Conservation (phyloP, 2,888 invertebrate genomes). For the Operophtera brumata region DNA sequence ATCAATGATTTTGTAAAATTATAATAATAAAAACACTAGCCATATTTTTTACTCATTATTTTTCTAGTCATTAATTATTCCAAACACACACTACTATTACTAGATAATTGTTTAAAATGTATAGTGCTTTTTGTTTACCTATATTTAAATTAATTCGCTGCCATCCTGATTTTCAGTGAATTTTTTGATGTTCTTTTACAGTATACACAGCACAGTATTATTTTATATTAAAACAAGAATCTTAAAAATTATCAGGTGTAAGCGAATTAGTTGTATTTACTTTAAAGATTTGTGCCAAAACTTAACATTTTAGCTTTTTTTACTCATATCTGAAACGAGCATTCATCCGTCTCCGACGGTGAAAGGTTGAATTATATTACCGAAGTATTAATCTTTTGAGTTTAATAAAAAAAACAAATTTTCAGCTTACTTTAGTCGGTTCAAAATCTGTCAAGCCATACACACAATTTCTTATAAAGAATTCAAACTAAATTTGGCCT, state of each 20-base stretch:
- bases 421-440: no score
- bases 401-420: no score
- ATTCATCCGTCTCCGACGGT: slow-evolving; percentile 56
- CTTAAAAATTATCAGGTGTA: background rate
- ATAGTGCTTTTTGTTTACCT: background rate
- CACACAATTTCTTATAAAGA: no score
- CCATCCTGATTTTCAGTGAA: no score
- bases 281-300: background rate
- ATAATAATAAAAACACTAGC: background rate
- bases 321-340: slow-evolving; percentile 12
- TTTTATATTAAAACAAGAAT: no score
- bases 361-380: slow-evolving; percentile 46
- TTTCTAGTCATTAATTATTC: background rate
- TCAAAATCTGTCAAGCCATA: no score
- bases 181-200: no score
- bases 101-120: background rate
- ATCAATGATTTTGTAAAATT: slow-evolving; percentile 42
- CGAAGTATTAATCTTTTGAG: no score
- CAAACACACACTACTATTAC: background rate
- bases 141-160: background rate
- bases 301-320: background rate
- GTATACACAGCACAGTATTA: no score
- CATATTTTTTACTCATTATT: background rate
- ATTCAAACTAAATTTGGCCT: no score
- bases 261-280: background rate